Conservation (phyloP, 2,888 invertebrate genomes). For the Auanema sp. region DNA sequence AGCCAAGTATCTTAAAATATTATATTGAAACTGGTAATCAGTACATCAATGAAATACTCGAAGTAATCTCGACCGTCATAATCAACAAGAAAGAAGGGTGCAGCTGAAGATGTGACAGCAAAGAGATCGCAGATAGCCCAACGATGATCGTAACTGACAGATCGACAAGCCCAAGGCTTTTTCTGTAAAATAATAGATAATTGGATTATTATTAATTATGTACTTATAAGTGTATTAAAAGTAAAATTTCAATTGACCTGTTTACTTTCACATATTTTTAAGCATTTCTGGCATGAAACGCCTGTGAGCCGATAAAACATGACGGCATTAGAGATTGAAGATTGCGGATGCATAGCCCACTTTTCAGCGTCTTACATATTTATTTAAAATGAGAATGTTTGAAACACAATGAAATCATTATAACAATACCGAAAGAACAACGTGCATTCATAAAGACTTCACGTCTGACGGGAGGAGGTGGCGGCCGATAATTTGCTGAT, state of each 20-base stretch:
- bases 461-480: conserved; percentile 10
- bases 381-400: too few species aligned
- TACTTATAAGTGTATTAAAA: too few species aligned
- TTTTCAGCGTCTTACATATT: conserved; percentile 9
- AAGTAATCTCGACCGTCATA: conserved; percentile 16
- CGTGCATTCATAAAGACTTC: neutral
- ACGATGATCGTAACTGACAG: conserved; percentile 10
- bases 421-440: conserved; percentile 11
- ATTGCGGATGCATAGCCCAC: conserved; percentile 8
- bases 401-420: neutral
- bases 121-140: conserved; percentile 20
- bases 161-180: conserved; percentile 14
- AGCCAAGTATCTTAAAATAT: conserved; percentile 14
- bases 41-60: conserved; percentile 9
- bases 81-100: conserved; percentile 9
- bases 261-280: conserved; percentile 5
- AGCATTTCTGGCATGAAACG: conserved; percentile 7
- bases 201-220: too few species aligned
- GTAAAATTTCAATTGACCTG: conserved; percentile 9
- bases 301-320: conserved; percentile 16
- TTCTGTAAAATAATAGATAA: conserved; percentile 3
- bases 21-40: too few species aligned
- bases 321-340: conserved; percentile 7
- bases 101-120: conserved; percentile 11
- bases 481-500: conserved; percentile 3